Evolutionary conservation across 2,888 invertebrate genomes (phyloP).

Genomic region (Agrochola macilenta): DNA sequence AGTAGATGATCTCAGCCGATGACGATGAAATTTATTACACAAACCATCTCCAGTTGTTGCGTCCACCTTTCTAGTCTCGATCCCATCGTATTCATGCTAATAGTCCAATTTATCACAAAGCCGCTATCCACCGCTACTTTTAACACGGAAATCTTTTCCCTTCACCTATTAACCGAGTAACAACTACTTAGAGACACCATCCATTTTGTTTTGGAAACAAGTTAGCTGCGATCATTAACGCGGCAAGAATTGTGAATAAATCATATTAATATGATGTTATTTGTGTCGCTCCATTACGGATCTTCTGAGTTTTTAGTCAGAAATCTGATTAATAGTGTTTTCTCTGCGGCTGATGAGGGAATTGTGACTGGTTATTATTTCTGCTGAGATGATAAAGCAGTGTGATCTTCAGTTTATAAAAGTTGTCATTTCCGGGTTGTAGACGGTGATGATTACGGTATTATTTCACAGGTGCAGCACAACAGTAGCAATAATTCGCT

Average conservation of each 20-base stretch:
- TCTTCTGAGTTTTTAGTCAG: constrained; percentile 51
- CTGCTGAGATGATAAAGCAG: background rate
- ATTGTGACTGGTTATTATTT: constrained; percentile 17
- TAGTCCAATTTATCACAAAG: constrained; percentile 64
- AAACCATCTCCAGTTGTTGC: constrained; percentile 26
- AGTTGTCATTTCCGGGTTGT: no score
- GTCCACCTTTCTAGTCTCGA: constrained; percentile 24
- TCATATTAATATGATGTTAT: constrained; percentile 72
- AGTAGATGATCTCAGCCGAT: background rate
- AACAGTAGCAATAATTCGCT: no score
- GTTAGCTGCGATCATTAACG: constrained; percentile 67
- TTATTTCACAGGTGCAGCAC: no score
- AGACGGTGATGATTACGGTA: no score
- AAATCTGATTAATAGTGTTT: constrained; percentile 39
- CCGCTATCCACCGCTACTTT: constrained; percentile 44
- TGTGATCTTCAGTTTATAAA: background rate
- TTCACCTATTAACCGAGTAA: constrained; percentile 55
- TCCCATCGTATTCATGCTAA: constrained; percentile 54
- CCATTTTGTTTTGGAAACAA: constrained; percentile 69
- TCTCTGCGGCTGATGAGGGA: constrained; percentile 22
- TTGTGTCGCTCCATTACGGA: constrained; percentile 49
- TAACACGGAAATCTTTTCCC: constrained; percentile 57
- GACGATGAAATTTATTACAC: constrained; percentile 23
- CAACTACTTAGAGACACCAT: constrained; percentile 57
- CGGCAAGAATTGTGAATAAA: constrained; percentile 67